Base-by-base conservation (phyloP, 2,888 invertebrate genomes). In the Pristionchus fissidentatus region DNA sequence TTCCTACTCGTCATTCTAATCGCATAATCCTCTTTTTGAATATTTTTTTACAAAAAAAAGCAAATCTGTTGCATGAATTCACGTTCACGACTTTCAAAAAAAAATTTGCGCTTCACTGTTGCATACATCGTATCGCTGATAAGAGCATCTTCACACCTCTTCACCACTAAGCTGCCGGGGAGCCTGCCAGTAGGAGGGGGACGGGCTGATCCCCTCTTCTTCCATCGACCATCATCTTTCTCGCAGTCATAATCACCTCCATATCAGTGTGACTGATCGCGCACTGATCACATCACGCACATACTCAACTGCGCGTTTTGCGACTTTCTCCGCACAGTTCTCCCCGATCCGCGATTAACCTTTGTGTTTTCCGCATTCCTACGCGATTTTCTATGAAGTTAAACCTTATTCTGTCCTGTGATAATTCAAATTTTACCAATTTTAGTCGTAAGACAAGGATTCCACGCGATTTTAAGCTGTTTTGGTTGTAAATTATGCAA, bases 101-200 rank as follows among this genome's bases (percentile, higher is more conserved):
- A n/a, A n/a, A n/a, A n/a, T n/a, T n/a, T n/a, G n/a, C n/a, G n/a
- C n/a, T n/a, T n/a, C n/a, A n/a, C n/a, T n/a, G n/a, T n/a, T n/a
- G n/a, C n/a, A n/a, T n/a, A n/a, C n/a, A n/a, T n/a, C n/a, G n/a
- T 62, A 62, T 35, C 8, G 10, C 62, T 62, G 62, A 62, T 62
- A 62, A 62, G 26, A n/a, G 19, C 32, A 29, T 62, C 35, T 62
- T 62, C 62, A 62, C 62, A 62, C 62, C 62, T 62, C 35, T n/a
- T n/a, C n/a, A n/a, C n/a, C n/a, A n/a, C 62, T 62, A 62, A 62
- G 29, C 62, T 62, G 13, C 32, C 35, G 4, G 62, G 62, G 62
- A 62, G 62, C 57, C 57, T n/a, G n/a, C n/a, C n/a, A n/a, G n/a
- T n/a, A n/a, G n/a, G n/a, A 35, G 1, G 35, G 62, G 62, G 32